Percentiles rank a stretch among this genome's conserved stretches.
phyloP scores from a whole-genome alignment of 1,140 invertebrate species.

The Drosophila leontia region DNA sequence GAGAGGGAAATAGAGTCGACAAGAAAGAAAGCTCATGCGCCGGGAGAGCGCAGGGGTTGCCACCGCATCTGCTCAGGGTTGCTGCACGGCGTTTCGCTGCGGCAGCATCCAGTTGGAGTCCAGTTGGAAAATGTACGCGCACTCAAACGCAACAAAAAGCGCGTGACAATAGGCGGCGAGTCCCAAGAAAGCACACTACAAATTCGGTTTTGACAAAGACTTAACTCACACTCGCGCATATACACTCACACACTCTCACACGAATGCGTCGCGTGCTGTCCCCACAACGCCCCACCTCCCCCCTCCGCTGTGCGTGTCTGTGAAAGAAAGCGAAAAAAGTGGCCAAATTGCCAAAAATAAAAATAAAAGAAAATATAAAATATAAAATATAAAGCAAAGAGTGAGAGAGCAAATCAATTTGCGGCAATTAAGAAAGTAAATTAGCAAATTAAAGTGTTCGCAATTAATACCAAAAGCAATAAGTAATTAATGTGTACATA shows the following conservation, averaged over 20 bases:
- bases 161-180: slow-evolving; percentile 60
- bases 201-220: slow-evolving; percentile 33
- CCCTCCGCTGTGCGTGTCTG: slow-evolving; percentile 58
- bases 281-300: slow-evolving; percentile 32
- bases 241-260: slow-evolving; percentile 18
- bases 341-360: slow-evolving; percentile 45
- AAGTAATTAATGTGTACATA: slow-evolving; percentile 27
- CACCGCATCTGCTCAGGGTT: slow-evolving; percentile 31
- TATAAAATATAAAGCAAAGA: slow-evolving; percentile 6
- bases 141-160: slow-evolving; percentile 75
- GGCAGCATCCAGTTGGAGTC: slow-evolving; percentile 80
- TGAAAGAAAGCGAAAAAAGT: slow-evolving; percentile 37
- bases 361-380: slow-evolving; percentile 9
- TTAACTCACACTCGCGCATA: slow-evolving; percentile 28
- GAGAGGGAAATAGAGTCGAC: neutral
- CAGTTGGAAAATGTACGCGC: slow-evolving; percentile 81
- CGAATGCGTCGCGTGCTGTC: slow-evolving; percentile 68
- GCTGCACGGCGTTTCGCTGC: slow-evolving; percentile 27
- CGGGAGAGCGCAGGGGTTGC: slow-evolving; percentile 12
- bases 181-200: slow-evolving; percentile 38
- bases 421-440: slow-evolving; percentile 26
- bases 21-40: slow-evolving; percentile 63
- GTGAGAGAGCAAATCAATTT: slow-evolving; percentile 20
- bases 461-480: neutral
- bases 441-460: slow-evolving; percentile 10